These are phyloP conservation scores for Apis florea DNA, from an alignment of 1,140 invertebrate species.

Conservation along the genomic window DNA sequence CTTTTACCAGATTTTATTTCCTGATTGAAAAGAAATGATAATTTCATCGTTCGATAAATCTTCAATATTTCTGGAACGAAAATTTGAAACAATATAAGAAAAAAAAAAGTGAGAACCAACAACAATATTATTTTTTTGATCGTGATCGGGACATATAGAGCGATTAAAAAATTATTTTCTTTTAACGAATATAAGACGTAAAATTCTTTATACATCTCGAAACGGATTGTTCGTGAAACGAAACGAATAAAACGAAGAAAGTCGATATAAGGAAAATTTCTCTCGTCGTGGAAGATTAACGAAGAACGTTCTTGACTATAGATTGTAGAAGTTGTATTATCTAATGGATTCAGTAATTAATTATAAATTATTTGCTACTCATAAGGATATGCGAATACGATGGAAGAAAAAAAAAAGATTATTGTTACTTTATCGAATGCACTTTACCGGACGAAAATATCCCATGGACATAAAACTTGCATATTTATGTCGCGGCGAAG, in stretches of 20 bases:
- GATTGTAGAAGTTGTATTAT: conserved; percentile 50
- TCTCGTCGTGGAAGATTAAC: conserved; percentile 53
- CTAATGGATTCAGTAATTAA: conserved; percentile 53
- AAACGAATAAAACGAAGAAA: conserved; percentile 38
- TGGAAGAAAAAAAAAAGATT: background rate
- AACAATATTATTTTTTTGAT: too few species aligned
- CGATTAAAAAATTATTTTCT: background rate
- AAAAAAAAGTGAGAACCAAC: too few species aligned
- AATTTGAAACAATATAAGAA: background rate
- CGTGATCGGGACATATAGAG: too few species aligned
- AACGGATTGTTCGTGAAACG: conserved; percentile 30
- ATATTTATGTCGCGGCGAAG: conserved; percentile 38
- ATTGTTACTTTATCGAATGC: conserved; percentile 40
- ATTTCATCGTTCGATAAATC: background rate
- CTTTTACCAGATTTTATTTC: background rate
- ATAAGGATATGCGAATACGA: background rate
- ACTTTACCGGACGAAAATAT: conserved; percentile 5
- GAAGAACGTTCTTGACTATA: conserved; percentile 16
- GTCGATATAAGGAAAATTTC: conserved; percentile 44
- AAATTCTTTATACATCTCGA: conserved; percentile 13
- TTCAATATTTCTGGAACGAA: background rate
- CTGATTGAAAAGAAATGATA: background rate
- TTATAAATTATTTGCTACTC: conserved; percentile 45
- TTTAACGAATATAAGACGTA: background rate
- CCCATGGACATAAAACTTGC: background rate